Conservation (phyloP, 2,113 vertebrate genomes). For the Thamnaconus septentrionalis region DNA sequence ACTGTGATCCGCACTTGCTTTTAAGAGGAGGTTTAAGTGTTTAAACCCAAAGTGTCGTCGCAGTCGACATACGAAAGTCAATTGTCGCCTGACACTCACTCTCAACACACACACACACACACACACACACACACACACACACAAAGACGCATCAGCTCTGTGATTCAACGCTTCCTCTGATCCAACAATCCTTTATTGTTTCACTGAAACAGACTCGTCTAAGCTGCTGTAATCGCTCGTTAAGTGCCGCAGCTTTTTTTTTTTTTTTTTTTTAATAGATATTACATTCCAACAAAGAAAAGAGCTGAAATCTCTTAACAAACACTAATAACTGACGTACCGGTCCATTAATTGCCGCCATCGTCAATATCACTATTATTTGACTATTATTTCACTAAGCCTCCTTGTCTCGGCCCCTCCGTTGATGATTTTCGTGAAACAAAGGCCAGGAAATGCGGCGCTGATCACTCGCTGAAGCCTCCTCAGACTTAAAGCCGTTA, state of each 20-base stretch:
- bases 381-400: constrained; percentile 48
- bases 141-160: constrained; percentile 15
- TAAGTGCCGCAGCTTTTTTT: constrained; percentile 56
- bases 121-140: not conserved
- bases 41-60: no score
- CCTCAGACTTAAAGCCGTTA: constrained; percentile 56
- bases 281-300: constrained; percentile 53
- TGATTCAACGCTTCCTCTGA: constrained; percentile 54
- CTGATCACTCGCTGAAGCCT: constrained; percentile 51
- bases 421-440: constrained; percentile 11
- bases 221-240: constrained; percentile 69
- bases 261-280: constrained; percentile 55
- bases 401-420: constrained; percentile 10
- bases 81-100: no score
- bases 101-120: not conserved
- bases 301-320: constrained; percentile 30
- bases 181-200: constrained; percentile 69
- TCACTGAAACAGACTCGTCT: constrained; percentile 54
- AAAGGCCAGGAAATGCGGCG: constrained; percentile 38
- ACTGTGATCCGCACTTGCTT: constrained; percentile 16
- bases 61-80: no score
- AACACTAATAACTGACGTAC: constrained; percentile 49
- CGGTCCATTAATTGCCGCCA: constrained; percentile 34
- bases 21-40: no score
- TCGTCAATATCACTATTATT: constrained; percentile 54